Percentiles rank a stretch among this genome's conserved stretches.
These are phyloP conservation scores for Drosophila ogumai DNA, from an alignment of 1,140 invertebrate species.

Conservation along the genomic window DNA sequence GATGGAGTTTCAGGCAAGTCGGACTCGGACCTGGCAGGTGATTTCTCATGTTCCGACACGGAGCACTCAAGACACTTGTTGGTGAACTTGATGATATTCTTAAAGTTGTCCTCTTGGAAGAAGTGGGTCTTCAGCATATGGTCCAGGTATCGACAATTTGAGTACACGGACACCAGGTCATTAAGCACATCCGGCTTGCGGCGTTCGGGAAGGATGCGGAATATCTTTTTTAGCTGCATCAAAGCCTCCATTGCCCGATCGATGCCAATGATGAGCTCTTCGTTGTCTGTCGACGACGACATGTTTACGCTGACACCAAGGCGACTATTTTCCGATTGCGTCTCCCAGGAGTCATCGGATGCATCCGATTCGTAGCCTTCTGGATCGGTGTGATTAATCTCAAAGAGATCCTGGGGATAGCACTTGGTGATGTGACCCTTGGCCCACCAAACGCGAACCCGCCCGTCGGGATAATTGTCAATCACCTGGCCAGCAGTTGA, in stretches of 20 bases:
- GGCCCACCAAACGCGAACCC: slow-evolving; percentile 94
- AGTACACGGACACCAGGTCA: slow-evolving; percentile 91
- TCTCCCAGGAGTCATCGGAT: slow-evolving; percentile 92
- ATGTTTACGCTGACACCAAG: slow-evolving; percentile 70
- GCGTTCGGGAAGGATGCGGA: slow-evolving; percentile 89
- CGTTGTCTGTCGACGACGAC: slow-evolving; percentile 62
- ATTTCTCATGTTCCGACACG: too few species aligned
- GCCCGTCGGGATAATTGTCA: slow-evolving; percentile 94
- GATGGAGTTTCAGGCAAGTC: neutral
- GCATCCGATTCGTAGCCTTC: slow-evolving; percentile 87
- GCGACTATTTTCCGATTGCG: slow-evolving; percentile 88
- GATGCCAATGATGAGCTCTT: slow-evolving; percentile 90
- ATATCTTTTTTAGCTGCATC: slow-evolving; percentile 91
- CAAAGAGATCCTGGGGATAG: slow-evolving; percentile 93
- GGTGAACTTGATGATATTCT: slow-evolving; percentile 25
- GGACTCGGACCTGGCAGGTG: neutral
- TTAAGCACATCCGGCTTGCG: slow-evolving; percentile 86
- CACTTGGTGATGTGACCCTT: slow-evolving; percentile 93
- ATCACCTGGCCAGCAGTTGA: slow-evolving; percentile 94
- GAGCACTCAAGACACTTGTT: neutral
- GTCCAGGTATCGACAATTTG: slow-evolving; percentile 94
- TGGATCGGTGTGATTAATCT: slow-evolving; percentile 85
- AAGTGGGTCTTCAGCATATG: slow-evolving; percentile 93
- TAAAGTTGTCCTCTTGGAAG: slow-evolving; percentile 89
- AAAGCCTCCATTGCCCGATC: slow-evolving; percentile 91